A percentile compares a stretch with the other conserved stretches of the same genome.
phyloP scores from a whole-genome alignment of 2,797 vertebrate species.

The Falco peregrinus region DNA sequence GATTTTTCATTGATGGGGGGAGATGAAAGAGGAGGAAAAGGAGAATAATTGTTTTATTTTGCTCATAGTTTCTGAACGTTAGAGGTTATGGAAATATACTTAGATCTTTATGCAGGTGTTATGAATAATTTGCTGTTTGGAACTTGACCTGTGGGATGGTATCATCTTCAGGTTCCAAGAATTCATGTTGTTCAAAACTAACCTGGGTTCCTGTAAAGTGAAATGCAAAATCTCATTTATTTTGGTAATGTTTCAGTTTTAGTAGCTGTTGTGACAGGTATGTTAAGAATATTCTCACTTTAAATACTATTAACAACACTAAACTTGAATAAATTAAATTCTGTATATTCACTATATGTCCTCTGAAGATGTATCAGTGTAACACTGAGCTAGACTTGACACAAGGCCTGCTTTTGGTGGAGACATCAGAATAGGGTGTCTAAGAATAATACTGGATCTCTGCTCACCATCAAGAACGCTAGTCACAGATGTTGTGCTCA shows the following conservation, averaged over 20 bases:
- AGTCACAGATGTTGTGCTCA: neutral
- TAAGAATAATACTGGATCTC: neutral
- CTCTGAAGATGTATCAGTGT: neutral
- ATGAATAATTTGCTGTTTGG: neutral
- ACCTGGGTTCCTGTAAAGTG: neutral
- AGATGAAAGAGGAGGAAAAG: neutral
- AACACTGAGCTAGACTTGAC: neutral
- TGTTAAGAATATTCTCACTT: neutral
- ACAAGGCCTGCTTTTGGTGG: neutral
- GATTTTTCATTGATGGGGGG: neutral
- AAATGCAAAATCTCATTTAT: neutral
- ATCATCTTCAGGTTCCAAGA: neutral
- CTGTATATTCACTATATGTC: neutral
- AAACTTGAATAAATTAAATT: neutral
- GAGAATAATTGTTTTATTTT: neutral
- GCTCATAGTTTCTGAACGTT: neutral
- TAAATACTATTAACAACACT: neutral
- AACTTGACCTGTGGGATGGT: neutral
- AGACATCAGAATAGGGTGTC: neutral
- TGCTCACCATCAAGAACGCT: neutral
- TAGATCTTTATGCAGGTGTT: neutral
- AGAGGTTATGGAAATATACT: neutral
- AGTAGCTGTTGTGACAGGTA: neutral
- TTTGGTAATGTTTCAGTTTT: neutral
- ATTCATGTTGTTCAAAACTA: neutral